Evolutionary conservation across 2,888 invertebrate species (phyloP).

Genomic region (Parnassius mnemosyne): DNA sequence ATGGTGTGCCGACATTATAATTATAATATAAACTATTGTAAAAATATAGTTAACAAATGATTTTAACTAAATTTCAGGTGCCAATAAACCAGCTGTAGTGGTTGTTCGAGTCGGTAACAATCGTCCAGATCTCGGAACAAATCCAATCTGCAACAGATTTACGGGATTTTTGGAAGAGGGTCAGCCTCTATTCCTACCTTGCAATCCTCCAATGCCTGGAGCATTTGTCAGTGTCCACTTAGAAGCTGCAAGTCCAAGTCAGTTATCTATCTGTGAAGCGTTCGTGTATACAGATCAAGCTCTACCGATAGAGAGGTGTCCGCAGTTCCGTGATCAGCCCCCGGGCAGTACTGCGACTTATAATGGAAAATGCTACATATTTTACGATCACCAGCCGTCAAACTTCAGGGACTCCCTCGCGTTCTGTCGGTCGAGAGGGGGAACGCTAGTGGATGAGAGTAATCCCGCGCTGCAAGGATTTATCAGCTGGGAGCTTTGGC

Average conservation of each 20-base stretch:
- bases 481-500: constrained; percentile 96
- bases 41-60: not conserved
- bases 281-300: constrained; percentile 96
- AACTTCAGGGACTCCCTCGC: constrained; percentile 89
- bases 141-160: constrained; percentile 95
- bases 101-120: constrained; percentile 96
- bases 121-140: constrained; percentile 93
- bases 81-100: constrained; percentile 89
- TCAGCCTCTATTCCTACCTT: constrained; percentile 93
- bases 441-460: constrained; percentile 93
- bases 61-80: constrained; percentile 70
- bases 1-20: too few species aligned
- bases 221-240: constrained; percentile 96
- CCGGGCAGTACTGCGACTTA: constrained; percentile 96
- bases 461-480: constrained; percentile 96
- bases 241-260: constrained; percentile 86
- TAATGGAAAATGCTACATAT: constrained; percentile 97
- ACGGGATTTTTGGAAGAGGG: constrained; percentile 93
- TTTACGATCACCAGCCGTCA: constrained; percentile 92
- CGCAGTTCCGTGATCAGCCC: constrained; percentile 95
- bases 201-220: constrained; percentile 97
- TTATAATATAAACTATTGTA: too few species aligned
- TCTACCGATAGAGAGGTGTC: constrained; percentile 93
- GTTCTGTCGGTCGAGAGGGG: constrained; percentile 90
- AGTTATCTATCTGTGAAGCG: constrained; percentile 94